A percentile compares a stretch with the other conserved stretches of the same genome.
Conservation (phyloP, 2,797 vertebrate species). For the Sebastes minor region DNA sequence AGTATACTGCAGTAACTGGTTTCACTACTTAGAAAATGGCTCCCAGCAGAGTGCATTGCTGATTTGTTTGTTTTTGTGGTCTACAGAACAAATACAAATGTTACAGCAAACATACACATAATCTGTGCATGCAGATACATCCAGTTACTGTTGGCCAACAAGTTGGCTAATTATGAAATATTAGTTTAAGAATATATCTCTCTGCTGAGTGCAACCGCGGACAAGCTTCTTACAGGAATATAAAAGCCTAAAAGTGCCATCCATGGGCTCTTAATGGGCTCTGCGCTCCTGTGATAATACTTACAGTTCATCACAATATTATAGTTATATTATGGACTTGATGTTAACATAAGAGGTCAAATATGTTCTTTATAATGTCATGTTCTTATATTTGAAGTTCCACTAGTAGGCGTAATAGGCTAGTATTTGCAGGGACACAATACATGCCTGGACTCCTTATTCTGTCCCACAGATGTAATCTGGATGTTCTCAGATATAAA, state of each 20-base stretch:
- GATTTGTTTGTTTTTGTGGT: not conserved
- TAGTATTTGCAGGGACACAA: not conserved
- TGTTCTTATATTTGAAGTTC: not conserved
- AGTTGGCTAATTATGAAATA: not conserved
- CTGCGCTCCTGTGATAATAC: not conserved
- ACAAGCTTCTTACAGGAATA: not conserved
- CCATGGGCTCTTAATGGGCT: not conserved
- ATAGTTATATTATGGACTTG: not conserved
- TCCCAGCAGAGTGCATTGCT: not conserved
- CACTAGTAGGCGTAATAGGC: not conserved
- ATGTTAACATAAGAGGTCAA: not conserved
- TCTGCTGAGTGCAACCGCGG: not conserved
- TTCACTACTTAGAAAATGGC: not conserved
- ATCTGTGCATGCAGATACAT: not conserved
- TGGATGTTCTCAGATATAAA: not conserved
- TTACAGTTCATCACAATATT: not conserved
- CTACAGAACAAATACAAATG: not conserved
- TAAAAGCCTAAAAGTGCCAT: not conserved
- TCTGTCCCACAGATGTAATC: not conserved
- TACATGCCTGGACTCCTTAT: not conserved
- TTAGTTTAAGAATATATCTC: not conserved
- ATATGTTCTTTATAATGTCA: not conserved
- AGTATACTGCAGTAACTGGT: not conserved
- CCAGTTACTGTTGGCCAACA: not conserved
- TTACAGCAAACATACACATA: not conserved